These are phyloP conservation scores for Peromyscus attwateri DNA, from an alignment of 2,797 vertebrate species.

Conservation along the genomic window DNA sequence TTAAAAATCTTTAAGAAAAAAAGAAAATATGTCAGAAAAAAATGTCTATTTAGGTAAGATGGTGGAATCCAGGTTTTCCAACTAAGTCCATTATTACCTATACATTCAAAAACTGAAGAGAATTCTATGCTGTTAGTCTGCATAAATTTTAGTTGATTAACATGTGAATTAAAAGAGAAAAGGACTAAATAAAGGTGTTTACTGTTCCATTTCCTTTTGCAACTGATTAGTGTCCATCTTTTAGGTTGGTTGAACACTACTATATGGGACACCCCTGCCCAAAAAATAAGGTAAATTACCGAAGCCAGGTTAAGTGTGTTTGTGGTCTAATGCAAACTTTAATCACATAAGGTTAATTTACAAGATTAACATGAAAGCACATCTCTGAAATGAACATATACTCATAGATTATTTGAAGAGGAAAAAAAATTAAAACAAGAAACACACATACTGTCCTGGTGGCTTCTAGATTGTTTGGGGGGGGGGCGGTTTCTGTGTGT, in stretches of 20 bases:
- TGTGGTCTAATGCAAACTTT: not conserved
- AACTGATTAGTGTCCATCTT: not conserved
- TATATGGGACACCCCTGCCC: not conserved
- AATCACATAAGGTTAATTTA: not conserved
- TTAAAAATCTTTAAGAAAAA: not conserved
- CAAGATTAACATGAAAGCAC: constrained; percentile 22
- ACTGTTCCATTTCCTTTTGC: not conserved
- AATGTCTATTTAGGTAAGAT: constrained; percentile 19
- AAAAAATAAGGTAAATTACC: not conserved
- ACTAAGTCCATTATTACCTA: not conserved
- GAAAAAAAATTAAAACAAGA: not conserved
- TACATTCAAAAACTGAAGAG: not conserved
- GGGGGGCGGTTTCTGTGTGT: not conserved
- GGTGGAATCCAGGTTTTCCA: constrained; percentile 46
- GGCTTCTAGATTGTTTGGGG: not conserved
- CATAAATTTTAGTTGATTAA: constrained; percentile 3
- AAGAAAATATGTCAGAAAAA: constrained; percentile 27
- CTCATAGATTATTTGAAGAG: not conserved
- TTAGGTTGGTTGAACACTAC: not conserved
- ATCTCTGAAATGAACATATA: not conserved
- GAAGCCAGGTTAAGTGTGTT: not conserved
- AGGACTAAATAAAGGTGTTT: not conserved
- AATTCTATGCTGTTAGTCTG: constrained; percentile 16
- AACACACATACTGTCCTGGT: not conserved
- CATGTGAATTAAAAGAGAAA: not conserved